These are phyloP conservation scores for Hylyphantes graminicola DNA, from an alignment of 1,140 invertebrate genomes.

Conservation along the genomic window DNA sequence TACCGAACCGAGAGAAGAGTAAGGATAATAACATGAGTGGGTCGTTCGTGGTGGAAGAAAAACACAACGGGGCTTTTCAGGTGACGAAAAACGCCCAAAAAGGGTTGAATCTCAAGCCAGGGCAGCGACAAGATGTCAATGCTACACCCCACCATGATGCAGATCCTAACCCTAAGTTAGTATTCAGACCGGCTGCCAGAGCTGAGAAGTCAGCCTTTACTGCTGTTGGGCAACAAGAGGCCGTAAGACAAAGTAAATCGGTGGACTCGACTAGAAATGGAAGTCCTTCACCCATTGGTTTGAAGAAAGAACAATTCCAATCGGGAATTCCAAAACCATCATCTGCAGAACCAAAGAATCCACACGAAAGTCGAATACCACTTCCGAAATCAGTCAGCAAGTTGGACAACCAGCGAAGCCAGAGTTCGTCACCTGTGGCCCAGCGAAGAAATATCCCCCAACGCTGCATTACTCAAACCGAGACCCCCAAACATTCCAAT, in stretches of 20 bases:
- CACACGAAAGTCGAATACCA: constrained; percentile 40
- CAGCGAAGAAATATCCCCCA: constrained; percentile 10
- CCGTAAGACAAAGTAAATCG: not conserved
- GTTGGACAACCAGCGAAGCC: constrained; percentile 16
- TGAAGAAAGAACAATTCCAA: not conserved
- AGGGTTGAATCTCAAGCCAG: constrained; percentile 6
- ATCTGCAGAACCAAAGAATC: not conserved
- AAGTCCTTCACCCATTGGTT: not conserved
- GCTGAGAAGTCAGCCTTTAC: not conserved
- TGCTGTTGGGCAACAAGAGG: not conserved
- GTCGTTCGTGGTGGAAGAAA: constrained; percentile 41
- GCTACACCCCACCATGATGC: not conserved
- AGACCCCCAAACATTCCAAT: not conserved
- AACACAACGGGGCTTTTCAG: constrained; percentile 52
- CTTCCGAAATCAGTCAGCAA: constrained; percentile 25
- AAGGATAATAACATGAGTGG: not conserved
- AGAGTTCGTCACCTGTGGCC: constrained; percentile 42
- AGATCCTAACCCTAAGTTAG: not conserved
- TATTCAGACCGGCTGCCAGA: not conserved
- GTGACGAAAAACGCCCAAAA: constrained; percentile 45
- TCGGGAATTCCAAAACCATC: not conserved
- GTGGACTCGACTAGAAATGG: not conserved
- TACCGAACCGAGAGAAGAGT: not conserved
- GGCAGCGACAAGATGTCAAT: constrained; percentile 1
- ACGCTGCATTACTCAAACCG: not conserved